Evolutionary conservation across 2,888 invertebrate genomes (phyloP).

Genomic region (Agrilus cyanescens): DNA sequence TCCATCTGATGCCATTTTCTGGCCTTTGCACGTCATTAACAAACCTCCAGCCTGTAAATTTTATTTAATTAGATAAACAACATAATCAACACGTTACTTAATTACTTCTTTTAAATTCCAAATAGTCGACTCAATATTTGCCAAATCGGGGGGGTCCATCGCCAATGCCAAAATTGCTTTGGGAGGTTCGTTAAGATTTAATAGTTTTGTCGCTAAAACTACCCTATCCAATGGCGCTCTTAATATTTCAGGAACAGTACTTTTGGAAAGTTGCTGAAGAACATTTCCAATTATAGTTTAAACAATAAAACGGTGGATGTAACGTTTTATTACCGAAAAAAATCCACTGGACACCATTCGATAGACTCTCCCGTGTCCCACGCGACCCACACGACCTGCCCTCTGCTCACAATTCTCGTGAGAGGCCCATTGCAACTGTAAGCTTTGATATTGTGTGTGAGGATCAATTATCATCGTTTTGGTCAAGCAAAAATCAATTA

Average conservation of each 20-base stretch:
- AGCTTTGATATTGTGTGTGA: conserved; percentile 63
- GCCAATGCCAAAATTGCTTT: conserved; percentile 68
- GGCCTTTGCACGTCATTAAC: conserved; percentile 42
- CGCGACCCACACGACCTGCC: conserved; percentile 81
- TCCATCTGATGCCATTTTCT: conserved; percentile 48
- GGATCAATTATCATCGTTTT: conserved; percentile 69
- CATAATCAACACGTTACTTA: not conserved
- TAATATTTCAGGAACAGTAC: conserved; percentile 61
- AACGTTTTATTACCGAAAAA: conserved; percentile 42
- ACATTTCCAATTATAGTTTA: not conserved
- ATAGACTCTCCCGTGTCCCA: conserved; percentile 76
- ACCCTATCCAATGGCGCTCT: conserved; percentile 71
- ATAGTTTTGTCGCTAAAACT: conserved; percentile 67
- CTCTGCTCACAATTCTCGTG: conserved; percentile 83
- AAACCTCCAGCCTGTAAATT: conserved; percentile 62
- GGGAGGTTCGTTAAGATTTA: conserved; percentile 71
- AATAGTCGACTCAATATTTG: conserved; percentile 70
- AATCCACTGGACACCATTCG: conserved; percentile 58
- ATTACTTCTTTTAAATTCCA: conserved; percentile 70
- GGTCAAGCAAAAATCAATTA: conserved; percentile 89
- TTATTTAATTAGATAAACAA: conserved; percentile 5
- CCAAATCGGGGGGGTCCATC: conserved; percentile 75
- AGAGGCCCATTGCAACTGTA: conserved; percentile 79
- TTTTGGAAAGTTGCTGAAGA: conserved; percentile 34
- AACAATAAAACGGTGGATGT: conserved; percentile 1